Conservation (phyloP, 2,113 vertebrate genomes). For the Equus quagga region DNA sequence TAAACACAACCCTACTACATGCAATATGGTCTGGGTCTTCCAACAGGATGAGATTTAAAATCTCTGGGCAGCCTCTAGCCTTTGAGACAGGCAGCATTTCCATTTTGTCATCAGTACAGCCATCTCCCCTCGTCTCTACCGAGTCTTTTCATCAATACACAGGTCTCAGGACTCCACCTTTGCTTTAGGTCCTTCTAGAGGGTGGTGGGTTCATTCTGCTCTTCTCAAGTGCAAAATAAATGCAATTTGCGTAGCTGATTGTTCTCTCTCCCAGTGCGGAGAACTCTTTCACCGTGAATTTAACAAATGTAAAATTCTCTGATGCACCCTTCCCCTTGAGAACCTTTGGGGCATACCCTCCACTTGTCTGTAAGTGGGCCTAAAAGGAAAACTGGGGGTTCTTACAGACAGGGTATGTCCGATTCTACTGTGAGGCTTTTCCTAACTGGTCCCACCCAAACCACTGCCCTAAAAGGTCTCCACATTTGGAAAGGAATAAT, state of each 20-base stretch:
- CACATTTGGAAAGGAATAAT: not conserved
- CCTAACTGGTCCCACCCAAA: not conserved
- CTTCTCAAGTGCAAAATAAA: not conserved
- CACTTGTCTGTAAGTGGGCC: not conserved
- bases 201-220: not conserved
- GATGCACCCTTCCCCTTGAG: not conserved
- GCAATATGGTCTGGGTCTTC: not conserved
- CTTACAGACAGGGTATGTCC: not conserved
- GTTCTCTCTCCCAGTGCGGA: not conserved
- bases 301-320: not conserved
- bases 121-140: not conserved
- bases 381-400: not conserved
- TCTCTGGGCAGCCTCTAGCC: not conserved
- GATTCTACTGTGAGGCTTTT: not conserved
- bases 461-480: not conserved
- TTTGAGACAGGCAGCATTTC: not conserved
- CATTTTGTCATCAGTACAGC: not conserved
- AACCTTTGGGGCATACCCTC: not conserved
- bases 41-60: not conserved
- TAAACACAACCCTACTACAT: not conserved
- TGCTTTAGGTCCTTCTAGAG: not conserved
- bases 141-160: not conserved
- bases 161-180: not conserved
- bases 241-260: not conserved
- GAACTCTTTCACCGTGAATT: not conserved